These are phyloP conservation scores for Ellobium chinense DNA, from an alignment of 2,888 invertebrate species.

Conservation along the genomic window DNA sequence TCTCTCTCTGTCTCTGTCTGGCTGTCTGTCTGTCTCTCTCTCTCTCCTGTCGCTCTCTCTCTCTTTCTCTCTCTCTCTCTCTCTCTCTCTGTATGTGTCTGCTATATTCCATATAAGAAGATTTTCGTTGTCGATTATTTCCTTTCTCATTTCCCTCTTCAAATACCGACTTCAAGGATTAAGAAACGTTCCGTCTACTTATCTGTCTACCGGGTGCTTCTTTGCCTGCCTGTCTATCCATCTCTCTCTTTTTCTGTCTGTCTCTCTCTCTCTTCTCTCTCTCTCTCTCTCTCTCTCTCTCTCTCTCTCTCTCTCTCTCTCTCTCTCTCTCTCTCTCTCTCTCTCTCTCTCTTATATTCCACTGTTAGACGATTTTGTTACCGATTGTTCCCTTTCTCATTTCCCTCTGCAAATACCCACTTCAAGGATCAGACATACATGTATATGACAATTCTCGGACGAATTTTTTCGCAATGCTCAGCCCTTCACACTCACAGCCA, in stretches of 20 bases:
- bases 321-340: neutral
- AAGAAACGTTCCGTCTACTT: neutral
- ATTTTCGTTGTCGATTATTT: neutral
- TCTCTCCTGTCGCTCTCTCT: neutral
- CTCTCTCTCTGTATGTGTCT: neutral
- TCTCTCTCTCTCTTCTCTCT: neutral
- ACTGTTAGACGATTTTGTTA: too few species aligned
- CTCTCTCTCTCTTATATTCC: neutral
- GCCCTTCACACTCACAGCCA: too few species aligned
- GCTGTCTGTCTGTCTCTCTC: neutral
- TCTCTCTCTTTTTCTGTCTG: neutral
- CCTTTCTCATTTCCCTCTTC: neutral
- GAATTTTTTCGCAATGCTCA: too few species aligned
- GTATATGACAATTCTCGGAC: too few species aligned
- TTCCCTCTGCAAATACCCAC: too few species aligned
- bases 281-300: neutral
- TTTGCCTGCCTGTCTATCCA: neutral
- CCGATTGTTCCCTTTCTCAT: too few species aligned
- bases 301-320: neutral
- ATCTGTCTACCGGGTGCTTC: neutral
- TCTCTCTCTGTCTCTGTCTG: neutral
- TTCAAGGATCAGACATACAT: too few species aligned
- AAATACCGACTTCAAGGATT: too few species aligned
- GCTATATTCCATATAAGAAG: neutral
- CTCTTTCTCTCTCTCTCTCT: neutral